These are phyloP conservation scores for Leptarthrus brevirostris DNA, from an alignment of 2,888 invertebrate species.

Conservation along the genomic window DNA sequence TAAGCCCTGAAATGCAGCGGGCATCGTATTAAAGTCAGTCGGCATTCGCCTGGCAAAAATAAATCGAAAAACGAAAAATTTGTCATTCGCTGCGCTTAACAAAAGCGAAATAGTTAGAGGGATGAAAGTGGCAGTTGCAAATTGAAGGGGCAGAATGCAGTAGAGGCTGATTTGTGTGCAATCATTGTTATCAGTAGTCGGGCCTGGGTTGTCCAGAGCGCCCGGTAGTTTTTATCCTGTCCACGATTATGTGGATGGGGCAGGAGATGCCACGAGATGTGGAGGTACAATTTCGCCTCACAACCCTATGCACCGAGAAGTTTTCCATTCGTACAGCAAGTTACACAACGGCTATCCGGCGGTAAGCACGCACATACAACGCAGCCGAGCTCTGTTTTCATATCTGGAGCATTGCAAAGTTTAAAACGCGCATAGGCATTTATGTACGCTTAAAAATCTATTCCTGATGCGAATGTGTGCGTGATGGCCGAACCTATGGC, in stretches of 20 bases:
- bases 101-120: slow-evolving; percentile 45
- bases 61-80: slow-evolving; percentile 48
- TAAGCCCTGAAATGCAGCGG: slow-evolving; percentile 33
- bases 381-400: slow-evolving; percentile 28
- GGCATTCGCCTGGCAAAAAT: slow-evolving; percentile 22
- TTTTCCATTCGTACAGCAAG: slow-evolving; percentile 12
- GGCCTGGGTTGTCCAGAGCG: slow-evolving; percentile 4
- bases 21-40: slow-evolving; percentile 22
- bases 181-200: slow-evolving; percentile 54
- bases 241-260: slow-evolving; percentile 2
- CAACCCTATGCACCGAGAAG: not conserved
- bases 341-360: slow-evolving; percentile 36
- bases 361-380: slow-evolving; percentile 41
- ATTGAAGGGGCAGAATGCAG: slow-evolving; percentile 51
- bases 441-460: slow-evolving; percentile 46
- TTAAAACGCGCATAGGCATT: slow-evolving; percentile 48
- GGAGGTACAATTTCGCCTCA: too few relatives aligned
- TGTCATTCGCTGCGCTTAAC: slow-evolving; percentile 44
- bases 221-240: slow-evolving; percentile 52
- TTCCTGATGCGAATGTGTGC: slow-evolving; percentile 29
- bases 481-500: slow-evolving; percentile 7
- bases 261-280: not conserved
- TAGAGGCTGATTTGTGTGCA: slow-evolving; percentile 55
- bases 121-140: slow-evolving; percentile 31
- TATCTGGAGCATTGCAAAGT: slow-evolving; percentile 39